Conservation (phyloP, 2,888 invertebrate species). For the Phyllotreta striolata region DNA sequence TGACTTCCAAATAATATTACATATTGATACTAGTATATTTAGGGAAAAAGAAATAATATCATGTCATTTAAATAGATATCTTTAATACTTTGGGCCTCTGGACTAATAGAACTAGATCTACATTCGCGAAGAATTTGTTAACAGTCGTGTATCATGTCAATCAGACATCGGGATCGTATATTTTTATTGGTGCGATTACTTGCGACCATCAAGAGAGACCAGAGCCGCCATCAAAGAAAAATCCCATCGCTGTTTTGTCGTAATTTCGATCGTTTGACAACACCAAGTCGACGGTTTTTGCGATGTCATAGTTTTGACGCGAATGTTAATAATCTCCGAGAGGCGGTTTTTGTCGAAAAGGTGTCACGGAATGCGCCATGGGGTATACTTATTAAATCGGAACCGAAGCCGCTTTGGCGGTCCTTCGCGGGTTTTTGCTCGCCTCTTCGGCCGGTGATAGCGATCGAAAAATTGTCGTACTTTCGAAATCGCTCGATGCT, state of each 20-base stretch:
- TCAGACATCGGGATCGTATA: constrained; percentile 49
- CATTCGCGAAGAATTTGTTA: constrained; percentile 54
- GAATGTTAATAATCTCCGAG: constrained; percentile 46
- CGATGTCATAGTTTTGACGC: constrained; percentile 47
- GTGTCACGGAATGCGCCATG: constrained; percentile 46
- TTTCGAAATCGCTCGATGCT: too few species aligned
- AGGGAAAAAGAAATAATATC: too few species aligned
- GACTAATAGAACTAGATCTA: constrained; percentile 54
- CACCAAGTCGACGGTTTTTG: constrained; percentile 39
- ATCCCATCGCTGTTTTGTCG: constrained; percentile 35
- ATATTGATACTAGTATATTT: neutral
- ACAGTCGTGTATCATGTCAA: constrained; percentile 54
- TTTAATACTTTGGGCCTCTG: constrained; percentile 25
- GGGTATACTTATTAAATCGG: constrained; percentile 32
- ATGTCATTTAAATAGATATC: neutral
- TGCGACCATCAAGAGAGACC: constrained; percentile 38
- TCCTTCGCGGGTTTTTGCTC: constrained; percentile 27
- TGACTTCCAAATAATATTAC: too few species aligned
- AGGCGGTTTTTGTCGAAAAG: constrained; percentile 41
- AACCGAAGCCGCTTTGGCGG: constrained; percentile 24
- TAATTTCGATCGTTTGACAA: constrained; percentile 37
- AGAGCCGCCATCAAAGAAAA: constrained; percentile 34
- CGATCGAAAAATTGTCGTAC: too few species aligned
- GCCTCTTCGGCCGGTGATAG: neutral
- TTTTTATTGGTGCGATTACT: constrained; percentile 42